Evolutionary conservation across 2,113 vertebrate genomes (phyloP).

Genomic region (Pelvicachromis taeniatus): DNA sequence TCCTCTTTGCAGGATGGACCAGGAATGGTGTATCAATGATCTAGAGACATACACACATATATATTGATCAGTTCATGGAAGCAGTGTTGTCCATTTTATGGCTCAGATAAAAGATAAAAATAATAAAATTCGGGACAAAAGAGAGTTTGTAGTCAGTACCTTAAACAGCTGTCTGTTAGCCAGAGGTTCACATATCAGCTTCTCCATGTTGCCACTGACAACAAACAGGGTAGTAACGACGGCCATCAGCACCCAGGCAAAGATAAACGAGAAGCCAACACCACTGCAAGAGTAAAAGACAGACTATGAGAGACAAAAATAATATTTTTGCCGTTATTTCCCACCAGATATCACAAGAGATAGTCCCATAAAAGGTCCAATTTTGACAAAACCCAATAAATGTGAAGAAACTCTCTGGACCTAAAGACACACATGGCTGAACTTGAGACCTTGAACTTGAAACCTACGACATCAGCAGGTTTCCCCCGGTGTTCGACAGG

Average conservation of each 20-base stretch:
- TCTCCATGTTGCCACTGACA: slow-evolving; percentile 86
- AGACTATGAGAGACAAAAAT: background rate
- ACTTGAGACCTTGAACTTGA: background rate
- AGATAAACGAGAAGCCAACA: slow-evolving; percentile 89
- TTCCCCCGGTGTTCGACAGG: slow-evolving; percentile 91
- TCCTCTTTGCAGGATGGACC: slow-evolving; percentile 81
- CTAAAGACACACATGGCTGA: background rate
- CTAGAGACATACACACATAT: slow-evolving; percentile 65
- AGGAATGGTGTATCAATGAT: slow-evolving; percentile 90
- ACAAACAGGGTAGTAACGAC: slow-evolving; percentile 84
- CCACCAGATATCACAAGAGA: background rate
- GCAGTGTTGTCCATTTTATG: background rate
- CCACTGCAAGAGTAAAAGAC: slow-evolving; percentile 72
- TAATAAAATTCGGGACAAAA: background rate
- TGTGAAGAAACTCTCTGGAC: background rate
- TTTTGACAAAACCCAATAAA: background rate
- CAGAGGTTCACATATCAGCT: slow-evolving; percentile 91
- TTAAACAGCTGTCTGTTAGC: slow-evolving; percentile 83
- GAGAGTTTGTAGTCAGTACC: slow-evolving; percentile 58
- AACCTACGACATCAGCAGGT: slow-evolving; percentile 93
- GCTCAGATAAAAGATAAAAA: background rate
- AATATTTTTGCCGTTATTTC: background rate
- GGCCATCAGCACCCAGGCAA: slow-evolving; percentile 88
- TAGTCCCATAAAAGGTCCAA: background rate
- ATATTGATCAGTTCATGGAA: background rate